These are phyloP conservation scores for Rhimphoctona megacephalus DNA, from an alignment of 2,888 invertebrate species.

Conservation along the genomic window DNA sequence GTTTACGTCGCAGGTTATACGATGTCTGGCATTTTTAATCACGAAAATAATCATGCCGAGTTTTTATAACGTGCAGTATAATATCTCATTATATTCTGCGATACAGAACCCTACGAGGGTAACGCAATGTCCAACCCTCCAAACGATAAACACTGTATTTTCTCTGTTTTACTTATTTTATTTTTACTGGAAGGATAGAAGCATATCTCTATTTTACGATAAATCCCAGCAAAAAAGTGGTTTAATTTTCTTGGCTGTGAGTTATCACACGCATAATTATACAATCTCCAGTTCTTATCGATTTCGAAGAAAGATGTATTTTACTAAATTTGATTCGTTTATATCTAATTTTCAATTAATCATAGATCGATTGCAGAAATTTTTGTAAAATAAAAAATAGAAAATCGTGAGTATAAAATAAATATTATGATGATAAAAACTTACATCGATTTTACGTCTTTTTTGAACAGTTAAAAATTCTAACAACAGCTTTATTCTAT, in stretches of 20 bases:
- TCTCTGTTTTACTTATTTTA: slow-evolving; percentile 17
- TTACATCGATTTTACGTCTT: neutral
- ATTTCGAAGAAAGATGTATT: neutral
- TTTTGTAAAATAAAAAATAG: neutral
- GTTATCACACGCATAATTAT: slow-evolving; percentile 3
- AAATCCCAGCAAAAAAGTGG: slow-evolving; percentile 12
- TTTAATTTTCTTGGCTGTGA: neutral
- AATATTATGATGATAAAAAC: neutral
- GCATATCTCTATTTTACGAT: slow-evolving; percentile 48
- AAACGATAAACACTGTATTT: slow-evolving; percentile 39
- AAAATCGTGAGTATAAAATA: neutral
- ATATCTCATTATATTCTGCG: slow-evolving; percentile 56
- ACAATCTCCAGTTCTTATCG: neutral
- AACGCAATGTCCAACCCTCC: slow-evolving; percentile 46
- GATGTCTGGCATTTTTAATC: slow-evolving; percentile 53
- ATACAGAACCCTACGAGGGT: slow-evolving; percentile 26
- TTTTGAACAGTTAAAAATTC: neutral
- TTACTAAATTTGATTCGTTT: neutral
- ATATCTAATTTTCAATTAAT: no score
- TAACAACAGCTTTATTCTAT: no score
- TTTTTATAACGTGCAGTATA: slow-evolving; percentile 53
- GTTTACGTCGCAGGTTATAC: slow-evolving; percentile 30
- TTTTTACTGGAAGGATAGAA: slow-evolving; percentile 4
- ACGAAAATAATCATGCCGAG: slow-evolving; percentile 55
- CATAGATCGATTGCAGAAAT: no score